Evolutionary conservation across 2,888 invertebrate species (phyloP).

Genomic region (Clepsis dumicolana): DNA sequence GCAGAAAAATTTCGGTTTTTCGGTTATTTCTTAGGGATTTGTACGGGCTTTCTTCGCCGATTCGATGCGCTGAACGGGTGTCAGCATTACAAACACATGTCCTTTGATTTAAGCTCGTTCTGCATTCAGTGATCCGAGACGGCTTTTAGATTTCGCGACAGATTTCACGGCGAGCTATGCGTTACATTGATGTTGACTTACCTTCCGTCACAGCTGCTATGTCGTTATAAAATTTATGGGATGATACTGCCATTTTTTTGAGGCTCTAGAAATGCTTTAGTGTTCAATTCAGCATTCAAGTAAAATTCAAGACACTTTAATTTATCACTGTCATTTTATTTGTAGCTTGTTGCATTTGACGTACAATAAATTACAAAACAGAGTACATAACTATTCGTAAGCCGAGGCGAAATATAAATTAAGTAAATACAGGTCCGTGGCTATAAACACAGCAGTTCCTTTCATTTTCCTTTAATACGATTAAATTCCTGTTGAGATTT

Average conservation of each 20-base stretch:
- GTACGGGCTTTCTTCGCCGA: slow-evolving; percentile 85
- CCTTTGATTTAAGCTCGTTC: slow-evolving; percentile 74
- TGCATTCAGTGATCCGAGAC: slow-evolving; percentile 71
- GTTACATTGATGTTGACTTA: slow-evolving; percentile 86
- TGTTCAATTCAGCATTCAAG: slow-evolving; percentile 5
- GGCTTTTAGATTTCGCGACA: slow-evolving; percentile 82
- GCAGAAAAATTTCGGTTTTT: slow-evolving; percentile 87
- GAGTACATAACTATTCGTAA: neutral
- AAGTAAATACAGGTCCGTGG: no score
- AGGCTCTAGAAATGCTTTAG: slow-evolving; percentile 45
- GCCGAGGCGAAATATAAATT: no score
- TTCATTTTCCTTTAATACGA: no score
- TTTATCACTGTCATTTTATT: slow-evolving; percentile 35
- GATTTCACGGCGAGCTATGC: slow-evolving; percentile 80
- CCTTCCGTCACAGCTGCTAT: slow-evolving; percentile 85
- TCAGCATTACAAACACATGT: slow-evolving; percentile 84
- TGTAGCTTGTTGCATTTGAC: slow-evolving; percentile 6
- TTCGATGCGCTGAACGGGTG: slow-evolving; percentile 83
- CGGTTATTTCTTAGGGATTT: slow-evolving; percentile 86
- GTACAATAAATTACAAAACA: neutral
- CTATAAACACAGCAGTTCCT: no score
- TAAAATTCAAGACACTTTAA: slow-evolving; percentile 26
- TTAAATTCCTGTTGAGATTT: no score
- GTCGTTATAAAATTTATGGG: slow-evolving; percentile 61
- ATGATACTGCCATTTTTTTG: slow-evolving; percentile 47